Evolutionary conservation across 2,113 vertebrate species (phyloP).

Genomic region (Eulacestoma nigropectus): DNA sequence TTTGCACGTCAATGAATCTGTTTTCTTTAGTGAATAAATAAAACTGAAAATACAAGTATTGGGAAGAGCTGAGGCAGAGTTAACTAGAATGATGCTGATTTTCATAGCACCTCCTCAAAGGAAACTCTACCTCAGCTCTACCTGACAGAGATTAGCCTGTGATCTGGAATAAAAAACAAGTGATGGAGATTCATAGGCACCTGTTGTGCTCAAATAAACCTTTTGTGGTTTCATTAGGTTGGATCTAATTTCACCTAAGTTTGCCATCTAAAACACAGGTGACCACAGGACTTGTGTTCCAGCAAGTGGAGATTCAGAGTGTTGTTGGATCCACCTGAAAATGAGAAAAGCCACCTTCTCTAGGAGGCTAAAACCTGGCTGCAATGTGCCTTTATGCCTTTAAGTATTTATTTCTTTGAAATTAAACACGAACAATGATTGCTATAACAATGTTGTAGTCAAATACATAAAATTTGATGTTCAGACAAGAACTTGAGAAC

Average conservation of each 20-base stretch:
- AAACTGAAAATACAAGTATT: conserved; percentile 23
- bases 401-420: neutral
- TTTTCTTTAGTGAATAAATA: conserved; percentile 53
- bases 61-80: conserved; percentile 33
- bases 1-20: conserved; percentile 49
- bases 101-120: neutral
- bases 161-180: neutral
- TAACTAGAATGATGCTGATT: neutral
- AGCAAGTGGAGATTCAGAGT: neutral
- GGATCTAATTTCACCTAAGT: neutral
- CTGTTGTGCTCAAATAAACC: neutral
- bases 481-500: neutral
- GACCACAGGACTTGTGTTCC: neutral
- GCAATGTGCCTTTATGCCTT: neutral
- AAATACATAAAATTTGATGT: neutral
- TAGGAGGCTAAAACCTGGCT: neutral
- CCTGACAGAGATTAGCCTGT: neutral
- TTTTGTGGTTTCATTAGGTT: neutral
- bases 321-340: neutral
- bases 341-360: neutral
- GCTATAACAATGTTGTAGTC: neutral
- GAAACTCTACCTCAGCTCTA: accelerated
- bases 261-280: neutral
- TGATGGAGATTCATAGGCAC: neutral
- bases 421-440: neutral